These are phyloP conservation scores for Etheostoma spectabile DNA, from an alignment of 2,113 vertebrate species.

Conservation along the genomic window DNA sequence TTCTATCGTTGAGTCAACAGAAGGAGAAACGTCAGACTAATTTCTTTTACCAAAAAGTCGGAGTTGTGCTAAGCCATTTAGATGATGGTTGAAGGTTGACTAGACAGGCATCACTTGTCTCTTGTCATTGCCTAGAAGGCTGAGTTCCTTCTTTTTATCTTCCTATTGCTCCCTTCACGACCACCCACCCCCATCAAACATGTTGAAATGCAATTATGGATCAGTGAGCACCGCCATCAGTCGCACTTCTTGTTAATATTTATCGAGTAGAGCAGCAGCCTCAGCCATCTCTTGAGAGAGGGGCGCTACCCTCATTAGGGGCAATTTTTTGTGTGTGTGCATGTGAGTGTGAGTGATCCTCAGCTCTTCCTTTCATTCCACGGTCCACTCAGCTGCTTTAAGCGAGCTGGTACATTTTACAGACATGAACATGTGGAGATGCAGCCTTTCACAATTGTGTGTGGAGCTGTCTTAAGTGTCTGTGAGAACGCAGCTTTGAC, in stretches of 20 bases:
- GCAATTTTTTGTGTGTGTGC: slow-evolving; percentile 62
- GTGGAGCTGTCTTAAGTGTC: slow-evolving; percentile 63
- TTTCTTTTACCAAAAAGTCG: slow-evolving; percentile 9
- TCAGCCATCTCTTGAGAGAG: slow-evolving; percentile 79
- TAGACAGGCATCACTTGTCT: slow-evolving; percentile 59
- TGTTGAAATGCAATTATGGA: slow-evolving; percentile 87
- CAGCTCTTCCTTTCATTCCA: slow-evolving; percentile 58
- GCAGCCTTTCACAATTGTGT: slow-evolving; percentile 55
- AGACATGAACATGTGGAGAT: slow-evolving; percentile 77
- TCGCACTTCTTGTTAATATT: slow-evolving; percentile 86
- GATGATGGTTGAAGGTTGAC: slow-evolving; percentile 57
- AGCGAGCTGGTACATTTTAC: slow-evolving; percentile 75
- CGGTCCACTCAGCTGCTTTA: slow-evolving; percentile 70
- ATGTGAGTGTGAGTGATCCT: slow-evolving; percentile 23
- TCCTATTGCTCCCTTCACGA: slow-evolving; percentile 27
- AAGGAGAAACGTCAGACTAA: slow-evolving; percentile 31
- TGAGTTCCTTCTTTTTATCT: slow-evolving; percentile 60
- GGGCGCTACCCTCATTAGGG: slow-evolving; percentile 81
- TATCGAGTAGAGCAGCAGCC: slow-evolving; percentile 82
- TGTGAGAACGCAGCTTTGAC: slow-evolving; percentile 75
- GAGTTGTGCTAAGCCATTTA: slow-evolving; percentile 50
- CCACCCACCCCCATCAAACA: slow-evolving; percentile 53
- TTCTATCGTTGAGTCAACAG: slow-evolving; percentile 20
- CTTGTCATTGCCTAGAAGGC: slow-evolving; percentile 54
- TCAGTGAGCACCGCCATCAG: slow-evolving; percentile 84